Evolutionary conservation across 2,888 invertebrate genomes (phyloP).

Genomic region (Ophioninae sp.): DNA sequence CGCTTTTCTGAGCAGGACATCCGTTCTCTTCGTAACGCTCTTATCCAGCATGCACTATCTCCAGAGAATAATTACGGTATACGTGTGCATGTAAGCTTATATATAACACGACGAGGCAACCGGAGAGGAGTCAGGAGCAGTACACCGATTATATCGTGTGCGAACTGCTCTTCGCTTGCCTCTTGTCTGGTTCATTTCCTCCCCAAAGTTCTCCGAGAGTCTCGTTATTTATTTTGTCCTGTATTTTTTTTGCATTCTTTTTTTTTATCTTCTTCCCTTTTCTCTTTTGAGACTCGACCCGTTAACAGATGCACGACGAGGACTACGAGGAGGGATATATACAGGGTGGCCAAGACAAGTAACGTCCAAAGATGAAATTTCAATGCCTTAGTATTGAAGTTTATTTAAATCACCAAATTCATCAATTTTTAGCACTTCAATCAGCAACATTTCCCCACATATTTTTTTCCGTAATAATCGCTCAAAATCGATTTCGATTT

Average conservation of each 20-base stretch:
- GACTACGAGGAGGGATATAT: conserved; percentile 7
- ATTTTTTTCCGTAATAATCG: no score
- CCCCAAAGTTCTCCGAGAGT: conserved; percentile 42
- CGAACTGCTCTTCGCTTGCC: conserved; percentile 51
- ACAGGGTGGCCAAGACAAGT: no score
- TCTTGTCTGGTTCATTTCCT: conserved; percentile 59
- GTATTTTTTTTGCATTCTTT: conserved; percentile 21
- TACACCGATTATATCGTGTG: conserved; percentile 57
- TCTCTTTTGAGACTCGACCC: neutral
- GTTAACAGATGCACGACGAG: conserved; percentile 54
- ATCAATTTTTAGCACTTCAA: no score
- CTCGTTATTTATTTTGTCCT: conserved; percentile 29
- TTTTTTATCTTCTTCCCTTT: conserved; percentile 12
- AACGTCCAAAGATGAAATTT: no score
- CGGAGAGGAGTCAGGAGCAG: conserved; percentile 14
- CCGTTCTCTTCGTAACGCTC: conserved; percentile 37
- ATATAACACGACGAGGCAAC: conserved; percentile 7
- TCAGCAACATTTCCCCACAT: no score
- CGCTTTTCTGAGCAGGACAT: conserved; percentile 48
- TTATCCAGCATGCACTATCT: conserved; percentile 54
- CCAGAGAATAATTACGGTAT: conserved; percentile 53
- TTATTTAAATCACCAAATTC: no score
- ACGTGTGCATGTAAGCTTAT: neutral
- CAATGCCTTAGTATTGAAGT: no score
- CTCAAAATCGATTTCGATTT: no score